phyloP scores from a whole-genome alignment of 2,888 invertebrate genomes.

The Quadroppia sp. region DNA sequence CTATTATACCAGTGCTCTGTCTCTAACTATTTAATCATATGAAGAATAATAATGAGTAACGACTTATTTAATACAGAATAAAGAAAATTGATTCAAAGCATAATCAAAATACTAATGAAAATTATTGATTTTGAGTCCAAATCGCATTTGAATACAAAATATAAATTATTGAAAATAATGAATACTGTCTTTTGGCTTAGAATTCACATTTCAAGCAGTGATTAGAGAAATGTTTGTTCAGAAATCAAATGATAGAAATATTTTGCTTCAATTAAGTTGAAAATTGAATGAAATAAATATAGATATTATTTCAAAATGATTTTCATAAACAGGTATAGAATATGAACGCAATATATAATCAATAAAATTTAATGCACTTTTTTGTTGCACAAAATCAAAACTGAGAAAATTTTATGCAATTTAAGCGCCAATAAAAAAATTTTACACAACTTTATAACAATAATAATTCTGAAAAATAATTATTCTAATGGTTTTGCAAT shows the following conservation, averaged over 20 bases:
- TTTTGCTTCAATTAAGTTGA: too few relatives aligned
- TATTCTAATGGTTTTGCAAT: not conserved
- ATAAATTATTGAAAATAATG: not conserved
- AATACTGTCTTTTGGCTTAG: not conserved
- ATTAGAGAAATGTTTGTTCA: conserved; percentile 8
- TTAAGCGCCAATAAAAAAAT: conserved; percentile 8
- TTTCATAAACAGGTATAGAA: too few relatives aligned
- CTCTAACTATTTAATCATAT: conserved; percentile 33
- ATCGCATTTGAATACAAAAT: conserved; percentile 11
- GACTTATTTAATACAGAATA: conserved; percentile 30
- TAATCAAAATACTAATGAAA: conserved; percentile 31
- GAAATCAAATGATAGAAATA: not conserved
- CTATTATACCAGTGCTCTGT: not conserved
- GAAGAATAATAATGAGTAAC: conserved; percentile 28
- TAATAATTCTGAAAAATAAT: not conserved
- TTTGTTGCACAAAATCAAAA: not conserved
- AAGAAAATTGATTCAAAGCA: conserved; percentile 24
- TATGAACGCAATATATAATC: too few relatives aligned
- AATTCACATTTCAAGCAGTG: not conserved
- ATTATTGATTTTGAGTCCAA: conserved; percentile 20
- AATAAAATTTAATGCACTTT: not conserved
- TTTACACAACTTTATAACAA: not conserved
- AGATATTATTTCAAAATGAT: too few relatives aligned
- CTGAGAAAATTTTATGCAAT: conserved; percentile 4
- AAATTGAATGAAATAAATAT: too few relatives aligned